phyloP scores from a whole-genome alignment of 2,888 invertebrate genomes.

The Coleophora deauratella region DNA sequence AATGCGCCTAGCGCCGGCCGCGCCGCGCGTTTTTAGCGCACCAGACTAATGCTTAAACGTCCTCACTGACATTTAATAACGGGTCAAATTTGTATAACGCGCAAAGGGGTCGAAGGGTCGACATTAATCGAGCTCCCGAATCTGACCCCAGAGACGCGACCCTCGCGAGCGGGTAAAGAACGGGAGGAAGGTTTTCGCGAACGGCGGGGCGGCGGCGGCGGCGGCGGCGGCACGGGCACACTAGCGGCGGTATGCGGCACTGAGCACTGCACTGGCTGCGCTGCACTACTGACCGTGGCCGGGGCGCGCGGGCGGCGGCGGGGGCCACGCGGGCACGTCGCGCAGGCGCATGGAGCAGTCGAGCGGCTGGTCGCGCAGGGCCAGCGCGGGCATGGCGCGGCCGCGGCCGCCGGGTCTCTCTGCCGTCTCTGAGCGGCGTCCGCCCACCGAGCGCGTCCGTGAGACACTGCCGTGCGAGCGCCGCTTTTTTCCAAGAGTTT shows the following conservation, averaged over 20 bases:
- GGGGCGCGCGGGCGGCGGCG: constrained; percentile 42
- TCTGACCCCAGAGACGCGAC: constrained; percentile 23
- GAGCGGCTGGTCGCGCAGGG: constrained; percentile 78
- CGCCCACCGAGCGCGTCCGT: constrained; percentile 60
- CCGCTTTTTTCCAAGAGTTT: constrained; percentile 55
- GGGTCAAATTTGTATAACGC: constrained; percentile 25
- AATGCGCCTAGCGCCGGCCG: constrained; percentile 5
- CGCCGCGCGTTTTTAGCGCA: not conserved
- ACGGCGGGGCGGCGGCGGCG: not conserved
- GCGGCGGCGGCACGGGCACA: not conserved
- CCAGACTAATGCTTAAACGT: not conserved
- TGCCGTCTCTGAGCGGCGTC: constrained; percentile 53
- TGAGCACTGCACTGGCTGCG: constrained; percentile 3
- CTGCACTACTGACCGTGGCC: constrained; percentile 42
- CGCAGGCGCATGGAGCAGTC: constrained; percentile 81
- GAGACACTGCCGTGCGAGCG: constrained; percentile 60
- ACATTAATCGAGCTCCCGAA: constrained; percentile 26
- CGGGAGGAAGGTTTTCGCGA: not conserved
- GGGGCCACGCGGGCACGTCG: constrained; percentile 58
- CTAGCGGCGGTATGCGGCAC: constrained; percentile 3
- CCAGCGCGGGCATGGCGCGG: constrained; percentile 79
- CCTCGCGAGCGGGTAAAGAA: constrained; percentile 10
- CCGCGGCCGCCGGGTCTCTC: constrained; percentile 71
- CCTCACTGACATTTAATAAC: constrained; percentile 12
- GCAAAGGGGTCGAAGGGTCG: constrained; percentile 21